These are phyloP conservation scores for Rhopalosiphum nymphaeae DNA, from an alignment of 2,888 invertebrate species.

Conservation along the genomic window DNA sequence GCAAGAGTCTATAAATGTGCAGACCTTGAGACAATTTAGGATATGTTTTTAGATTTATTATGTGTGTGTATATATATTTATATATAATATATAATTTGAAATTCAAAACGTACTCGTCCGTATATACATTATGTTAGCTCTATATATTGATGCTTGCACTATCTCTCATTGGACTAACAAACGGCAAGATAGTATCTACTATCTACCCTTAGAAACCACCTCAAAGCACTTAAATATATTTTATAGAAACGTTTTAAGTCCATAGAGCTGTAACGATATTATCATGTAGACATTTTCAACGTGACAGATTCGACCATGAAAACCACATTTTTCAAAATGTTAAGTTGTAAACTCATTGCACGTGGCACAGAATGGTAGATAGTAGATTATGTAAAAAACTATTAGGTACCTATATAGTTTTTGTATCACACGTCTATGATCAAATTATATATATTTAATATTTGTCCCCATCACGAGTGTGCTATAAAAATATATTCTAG, in stretches of 20 bases:
- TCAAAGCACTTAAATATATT: neutral
- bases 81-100: neutral
- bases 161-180: neutral
- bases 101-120: neutral
- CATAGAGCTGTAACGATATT: neutral
- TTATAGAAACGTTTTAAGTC: neutral
- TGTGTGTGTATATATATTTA: neutral
- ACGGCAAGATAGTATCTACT: neutral
- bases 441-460: neutral
- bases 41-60: neutral
- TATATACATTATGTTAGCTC: neutral
- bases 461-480: neutral
- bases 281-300: neutral
- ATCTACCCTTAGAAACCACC: neutral
- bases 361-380: neutral
- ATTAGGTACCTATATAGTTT: neutral
- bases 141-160: neutral
- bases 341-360: neutral
- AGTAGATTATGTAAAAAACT: neutral
- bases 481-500: neutral
- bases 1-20: neutral
- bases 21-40: neutral
- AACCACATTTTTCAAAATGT: neutral
- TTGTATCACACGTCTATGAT: neutral
- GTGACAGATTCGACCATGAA: neutral